Percentiles rank a stretch among this genome's conserved stretches.
These are phyloP conservation scores for Platygyra sinensis DNA, from an alignment of 64 coral and sea anemone genomes.

Conservation along the genomic window DNA sequence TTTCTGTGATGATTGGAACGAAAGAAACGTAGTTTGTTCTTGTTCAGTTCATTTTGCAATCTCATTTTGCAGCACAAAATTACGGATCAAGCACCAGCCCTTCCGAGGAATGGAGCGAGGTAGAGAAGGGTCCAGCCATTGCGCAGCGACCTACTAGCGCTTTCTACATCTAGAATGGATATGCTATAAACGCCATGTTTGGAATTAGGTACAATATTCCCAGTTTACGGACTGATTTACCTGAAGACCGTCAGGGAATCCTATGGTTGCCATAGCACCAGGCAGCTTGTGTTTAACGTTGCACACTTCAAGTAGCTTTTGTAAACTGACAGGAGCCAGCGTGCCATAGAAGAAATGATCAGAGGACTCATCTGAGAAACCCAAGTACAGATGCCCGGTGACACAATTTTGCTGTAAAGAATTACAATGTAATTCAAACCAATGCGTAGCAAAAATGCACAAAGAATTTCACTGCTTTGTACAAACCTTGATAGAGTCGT, in stretches of 20 bases:
- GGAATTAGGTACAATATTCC: too few species aligned
- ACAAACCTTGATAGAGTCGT: constrained; percentile 46
- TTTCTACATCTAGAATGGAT: too few species aligned
- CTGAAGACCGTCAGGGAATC: constrained; percentile 84
- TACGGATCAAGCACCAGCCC: too few species aligned
- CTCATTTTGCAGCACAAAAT: too few species aligned
- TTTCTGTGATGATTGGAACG: too few species aligned
- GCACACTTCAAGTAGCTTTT: constrained; percentile 69
- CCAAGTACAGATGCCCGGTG: constrained; percentile 72
- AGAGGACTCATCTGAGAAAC: constrained; percentile 66
- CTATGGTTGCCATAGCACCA: constrained; percentile 63
- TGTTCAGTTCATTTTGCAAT: too few species aligned
- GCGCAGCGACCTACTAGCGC: too few species aligned
- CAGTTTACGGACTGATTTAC: constrained; percentile 17
- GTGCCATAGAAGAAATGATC: constrained; percentile 91
- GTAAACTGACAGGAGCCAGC: constrained; percentile 73
- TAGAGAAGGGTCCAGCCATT: too few species aligned
- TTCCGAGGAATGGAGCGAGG: too few species aligned
- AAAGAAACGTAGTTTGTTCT: too few species aligned
- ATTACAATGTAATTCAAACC: not conserved
- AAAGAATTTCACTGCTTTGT: not conserved
- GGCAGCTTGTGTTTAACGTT: constrained; percentile 59
- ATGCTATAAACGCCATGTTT: too few species aligned
- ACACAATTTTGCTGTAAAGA: constrained; percentile 71
- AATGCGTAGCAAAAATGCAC: not conserved